Base-by-base conservation (phyloP, 92 coral and sea anemone species). In the Chrysogorgia sp. region DNA sequence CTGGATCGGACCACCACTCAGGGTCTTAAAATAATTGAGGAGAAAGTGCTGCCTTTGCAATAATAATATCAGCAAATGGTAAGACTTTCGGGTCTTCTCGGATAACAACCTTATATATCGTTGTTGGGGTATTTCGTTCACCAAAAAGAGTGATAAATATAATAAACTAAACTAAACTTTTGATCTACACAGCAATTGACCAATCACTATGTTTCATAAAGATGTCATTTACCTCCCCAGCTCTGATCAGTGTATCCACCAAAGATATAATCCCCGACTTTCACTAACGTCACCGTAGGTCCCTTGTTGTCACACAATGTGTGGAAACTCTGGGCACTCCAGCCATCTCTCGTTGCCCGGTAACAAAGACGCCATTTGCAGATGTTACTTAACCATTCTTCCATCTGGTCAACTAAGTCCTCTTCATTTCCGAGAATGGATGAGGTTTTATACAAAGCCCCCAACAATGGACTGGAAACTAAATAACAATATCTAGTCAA, bases 211-310 rank as follows among this genome's bases (percentile, higher is more conserved):
- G n/a, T n/a, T n/a, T n/a, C n/a, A 64, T 32, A 32, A 15, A 25
- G 24, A 21, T 64, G n/a, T n/a, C n/a, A n/a, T 14, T 13, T 68
- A 68, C 75, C 75, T 68, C 1, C 33, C 75, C 75, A 68, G 37
- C n/a, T 40, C 32, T 68, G 75, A 15, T 68, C 75, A 24, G 75
- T 68, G 58, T 8, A 68, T 41, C 75, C 75, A 20, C 75, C 75
- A 68, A 68, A 68, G 20, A 68, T 68, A 13, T 4, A 68, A 13
- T 41, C 34, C 25, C 52, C 52, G 10, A 35, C 72, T 65, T 65
- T 65, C 50, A 65, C 50, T 53, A 65, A 65, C 22, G 20, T n/a
- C 34, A 67, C 74, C 26, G 74, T 40, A 20, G 58, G 74, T 67
- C 74, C 74, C 31, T 41, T 40, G 13, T 43, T 23, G 74, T 67